Base-by-base conservation (phyloP, 2,797 vertebrate species). In the Microctenopoma steveboyesi region DNA sequence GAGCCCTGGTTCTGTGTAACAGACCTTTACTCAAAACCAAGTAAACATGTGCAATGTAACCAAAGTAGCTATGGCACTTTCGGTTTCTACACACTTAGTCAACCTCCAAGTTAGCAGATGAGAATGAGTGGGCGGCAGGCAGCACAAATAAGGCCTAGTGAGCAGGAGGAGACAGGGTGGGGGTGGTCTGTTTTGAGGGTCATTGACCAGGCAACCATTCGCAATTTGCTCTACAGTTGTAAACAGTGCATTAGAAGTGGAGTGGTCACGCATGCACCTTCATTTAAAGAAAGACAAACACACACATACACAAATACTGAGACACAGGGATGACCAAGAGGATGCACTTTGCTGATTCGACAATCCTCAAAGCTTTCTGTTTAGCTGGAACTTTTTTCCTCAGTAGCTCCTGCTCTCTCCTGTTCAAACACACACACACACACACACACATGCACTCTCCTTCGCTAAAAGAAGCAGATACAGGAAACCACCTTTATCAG, bases 401-500 rank as follows among this genome's bases (percentile, higher is more conserved):
- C 40, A 61, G 42, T 55, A 69, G 25, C 43, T 67, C 50, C 72
- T 5, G 13, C 37, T 28, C 12, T 43, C 18, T 28, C 48, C 22
- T 18, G 18, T 30, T 18, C 27, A 37, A 12, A 33, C 33, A 40
- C 69, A 53, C 45, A 53, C 46, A 46, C 40, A 16, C 39, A 25
- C 51, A 45, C 22, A 51, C 56, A 56, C 49, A 51, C 56, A 56
- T 39, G 33, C 54, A 54, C 0, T 12, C 52, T 35, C 15, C 11
- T 11, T 51, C 15, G n/a, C 85, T 85, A 88, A 88, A 82, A 89
- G 85, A 88, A 90, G 80, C 88, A 89, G 76, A 78, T 79, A 83
- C 91, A 93, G 92, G 92, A 94, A 93, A 91, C 91, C 90, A 92
- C 86, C 82, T 92, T 92, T 89, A 92, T 93, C 91, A 85, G 72